Evolutionary conservation across 53 echinoderm and acorn worm species (phyloP).

Genomic region (Paelopatides confundens): DNA sequence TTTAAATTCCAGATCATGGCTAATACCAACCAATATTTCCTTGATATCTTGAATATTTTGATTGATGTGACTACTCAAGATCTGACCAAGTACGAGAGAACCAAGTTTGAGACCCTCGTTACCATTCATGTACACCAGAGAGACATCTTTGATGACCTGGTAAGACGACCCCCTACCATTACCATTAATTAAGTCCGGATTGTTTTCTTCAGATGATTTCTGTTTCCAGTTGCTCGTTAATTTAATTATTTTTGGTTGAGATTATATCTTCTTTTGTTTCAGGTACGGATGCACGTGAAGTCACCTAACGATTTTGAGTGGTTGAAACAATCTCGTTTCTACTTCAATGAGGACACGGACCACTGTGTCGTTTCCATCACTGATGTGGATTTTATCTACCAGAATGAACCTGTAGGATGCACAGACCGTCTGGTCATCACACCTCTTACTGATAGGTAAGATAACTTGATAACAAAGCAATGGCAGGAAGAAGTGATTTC

Average conservation of each 20-base stretch:
- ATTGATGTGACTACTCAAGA: constrained; percentile 95
- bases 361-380: constrained; percentile 93
- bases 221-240: too few relatives aligned
- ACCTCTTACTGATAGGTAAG: constrained; percentile 98
- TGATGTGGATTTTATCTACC: constrained; percentile 95
- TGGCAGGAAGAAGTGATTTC: too few relatives aligned
- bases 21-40: constrained; percentile 97
- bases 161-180: constrained; percentile 50
- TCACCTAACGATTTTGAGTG: constrained; percentile 97
- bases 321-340: constrained; percentile 99
- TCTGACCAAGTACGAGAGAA: constrained; percentile 94
- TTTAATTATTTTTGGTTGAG: too few relatives aligned
- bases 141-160: constrained; percentile 99
- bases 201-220: neutral
- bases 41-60: constrained; percentile 87
- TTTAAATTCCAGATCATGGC: constrained; percentile 83
- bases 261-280: neutral
- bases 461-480: too few relatives aligned
- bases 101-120: constrained; percentile 99
- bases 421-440: constrained; percentile 99
- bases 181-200: too few relatives aligned
- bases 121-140: constrained; percentile 99
- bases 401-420: constrained; percentile 97
- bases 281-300: constrained; percentile 99
- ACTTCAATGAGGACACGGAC: constrained; percentile 97